phyloP scores from a whole-genome alignment of 2,888 invertebrate genomes.

The Tridacna gigas region DNA sequence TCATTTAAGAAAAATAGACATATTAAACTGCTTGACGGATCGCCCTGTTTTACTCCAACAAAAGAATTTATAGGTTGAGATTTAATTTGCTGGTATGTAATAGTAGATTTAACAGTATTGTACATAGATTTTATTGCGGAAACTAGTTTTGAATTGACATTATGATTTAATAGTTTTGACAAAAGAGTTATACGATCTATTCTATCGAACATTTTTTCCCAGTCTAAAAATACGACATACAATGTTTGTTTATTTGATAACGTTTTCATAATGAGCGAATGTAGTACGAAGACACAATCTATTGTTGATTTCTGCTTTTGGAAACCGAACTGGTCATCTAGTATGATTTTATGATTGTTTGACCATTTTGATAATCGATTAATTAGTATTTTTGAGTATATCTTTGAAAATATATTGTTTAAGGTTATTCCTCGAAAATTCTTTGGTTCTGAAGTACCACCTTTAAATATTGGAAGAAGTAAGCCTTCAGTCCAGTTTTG shows the following conservation, averaged over 20 bases:
- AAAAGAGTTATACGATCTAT: conserved; percentile 22
- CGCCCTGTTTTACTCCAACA: conserved; percentile 47
- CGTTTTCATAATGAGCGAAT: conserved; percentile 40
- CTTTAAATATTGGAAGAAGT: conserved; percentile 38
- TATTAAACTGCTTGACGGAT: conserved; percentile 31
- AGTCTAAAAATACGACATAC: conserved; percentile 40
- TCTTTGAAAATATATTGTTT: no score
- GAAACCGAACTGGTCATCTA: conserved; percentile 36
- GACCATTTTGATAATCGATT: conserved; percentile 31
- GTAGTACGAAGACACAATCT: conserved; percentile 37
- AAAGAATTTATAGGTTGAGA: conserved; percentile 31
- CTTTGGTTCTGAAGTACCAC: conserved; percentile 8
- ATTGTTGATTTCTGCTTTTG: conserved; percentile 36
- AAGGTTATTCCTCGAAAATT: conserved; percentile 27
- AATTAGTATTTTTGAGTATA: conserved; percentile 31
- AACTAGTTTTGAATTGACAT: conserved; percentile 46
- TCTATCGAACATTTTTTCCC: no score
- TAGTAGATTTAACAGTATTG: no score
- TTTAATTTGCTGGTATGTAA: conserved; percentile 24
- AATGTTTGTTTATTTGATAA: conserved; percentile 26
- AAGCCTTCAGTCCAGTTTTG: conserved; percentile 40
- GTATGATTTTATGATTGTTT: conserved; percentile 22
- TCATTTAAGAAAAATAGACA: no score
- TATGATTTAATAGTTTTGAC: conserved; percentile 33
- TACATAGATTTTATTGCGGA: conserved; percentile 28